Base-by-base conservation (phyloP, 2,888 invertebrate genomes). In the Stegophylla sp. region DNA sequence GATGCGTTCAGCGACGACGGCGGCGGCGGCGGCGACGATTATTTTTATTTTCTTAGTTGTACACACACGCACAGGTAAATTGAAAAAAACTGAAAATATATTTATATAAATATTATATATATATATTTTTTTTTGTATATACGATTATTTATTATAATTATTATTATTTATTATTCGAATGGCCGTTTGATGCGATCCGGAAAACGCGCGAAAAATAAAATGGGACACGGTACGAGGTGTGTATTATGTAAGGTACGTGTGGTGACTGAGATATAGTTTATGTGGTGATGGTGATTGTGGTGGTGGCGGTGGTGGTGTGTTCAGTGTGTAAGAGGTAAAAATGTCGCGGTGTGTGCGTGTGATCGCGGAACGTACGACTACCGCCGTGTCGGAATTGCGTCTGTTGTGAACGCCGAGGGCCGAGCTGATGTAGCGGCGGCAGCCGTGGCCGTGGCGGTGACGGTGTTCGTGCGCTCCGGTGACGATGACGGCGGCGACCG, bases 331-430 rank as follows among this genome's bases (percentile, higher is more conserved):
- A 71, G 26, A 79, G 77, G 77, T 77, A 79, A 79, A 79, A 79
- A 79, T 34, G 69, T 79, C 79, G 61, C 79, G 79, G 69, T 63
- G 79, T 61, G 79, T 71, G 79, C 79, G 77, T 71, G 79, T 69
- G 69, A 66, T 76, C 75, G 75, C 75, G 69, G 69, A 63, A 71
- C 79, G 79, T 79, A 71, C 79, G 79, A 79, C 79, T 79, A 41
- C 71, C 79, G 79, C 79, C 79, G 79, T 79, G 61, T 79, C 79
- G 79, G 79, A 79, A 79, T 79, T 63, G 79, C 71, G 71, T 79
- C 79, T 79, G 69, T 53, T 15, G 73, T 4, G 73, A 45, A 59
- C 77, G 69, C 67, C 66, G 66, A 26, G 41, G 56, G 66, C 64
- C 61, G 51, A 67, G 76, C 76, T 63, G 67, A 67, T 26, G 76